Base-by-base conservation (phyloP, 2,888 invertebrate species). In the Rhagonycha lutea region DNA sequence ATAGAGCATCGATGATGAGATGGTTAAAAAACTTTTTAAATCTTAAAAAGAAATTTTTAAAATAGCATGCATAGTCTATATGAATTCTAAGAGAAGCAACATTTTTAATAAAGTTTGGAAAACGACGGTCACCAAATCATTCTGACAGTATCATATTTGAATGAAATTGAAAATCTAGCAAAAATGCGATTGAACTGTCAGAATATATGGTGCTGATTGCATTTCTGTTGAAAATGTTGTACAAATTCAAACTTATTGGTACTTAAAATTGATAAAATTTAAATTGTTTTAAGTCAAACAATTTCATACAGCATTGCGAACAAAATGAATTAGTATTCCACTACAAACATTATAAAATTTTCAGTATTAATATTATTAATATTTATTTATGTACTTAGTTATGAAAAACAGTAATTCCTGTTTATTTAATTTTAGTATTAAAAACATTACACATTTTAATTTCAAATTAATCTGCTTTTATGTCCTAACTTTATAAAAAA, bases 211-310 rank as follows among this genome's bases (percentile, higher is more conserved):
- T 79, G 79, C 74, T 77, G 75, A 77, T 77, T 77, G 74, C 77
- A 72, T 62, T 69, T 65, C 74, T 73, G 67, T 18, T 72, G 75
- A 75, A 11, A 95, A 95, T 82, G 97, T 97, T 86, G 90, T 97
- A 75, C 96, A 96, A 89, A 96, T 96, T 87, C 96, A 97, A 88
- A 97, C 96, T 1, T 97, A 97, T 87, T 92, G 96, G 69, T 96
- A 96, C 84, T 90, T 98, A 69, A 98, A 98, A 89, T 97, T 97
- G 14, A 71, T 75, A 69, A 62, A 72, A 69, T 68, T 68, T 70
- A 26, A 65, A 65, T 65, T 65, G 26, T 65, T 65, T 65, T 24
- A 65, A 65, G 63, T 65, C 12, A 14, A 65, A 23, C 26, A 18
- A 24, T 24, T 65, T 65, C n/a, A 4, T 26, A 65, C 12, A 26